Conservation (phyloP, 2,797 vertebrate genomes). For the Antrozous pallidus region DNA sequence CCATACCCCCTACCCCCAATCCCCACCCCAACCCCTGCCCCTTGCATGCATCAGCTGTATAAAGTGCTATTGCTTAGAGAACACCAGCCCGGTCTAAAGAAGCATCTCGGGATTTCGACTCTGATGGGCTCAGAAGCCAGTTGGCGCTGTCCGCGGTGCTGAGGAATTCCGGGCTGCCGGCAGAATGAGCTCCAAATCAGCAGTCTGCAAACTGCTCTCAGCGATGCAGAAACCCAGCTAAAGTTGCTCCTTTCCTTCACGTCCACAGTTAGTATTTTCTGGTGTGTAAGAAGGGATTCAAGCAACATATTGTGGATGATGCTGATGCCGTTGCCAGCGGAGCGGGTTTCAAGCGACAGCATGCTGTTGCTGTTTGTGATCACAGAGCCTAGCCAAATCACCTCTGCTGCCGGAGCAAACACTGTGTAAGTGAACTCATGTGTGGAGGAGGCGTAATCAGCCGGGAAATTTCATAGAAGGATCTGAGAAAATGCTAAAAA, state of each 20-base stretch:
- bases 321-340: constrained; percentile 65
- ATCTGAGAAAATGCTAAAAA: constrained; percentile 77
- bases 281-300: constrained; percentile 65
- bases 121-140: constrained; percentile 61
- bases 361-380: constrained; percentile 76
- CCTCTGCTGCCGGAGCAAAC: constrained; percentile 78
- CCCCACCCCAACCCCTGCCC: not conserved
- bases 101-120: constrained; percentile 60
- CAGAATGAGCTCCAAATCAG: constrained; percentile 70
- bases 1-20: too few relatives aligned
- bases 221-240: constrained; percentile 73
- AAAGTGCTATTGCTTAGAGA: constrained; percentile 62
- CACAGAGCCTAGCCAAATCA: constrained; percentile 74
- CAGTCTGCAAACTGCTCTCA: constrained; percentile 73
- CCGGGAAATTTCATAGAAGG: constrained; percentile 74
- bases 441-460: constrained; percentile 77
- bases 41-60: constrained; percentile 20
- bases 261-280: constrained; percentile 64
- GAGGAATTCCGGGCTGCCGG: constrained; percentile 77
- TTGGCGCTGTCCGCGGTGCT: constrained; percentile 78
- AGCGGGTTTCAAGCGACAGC: constrained; percentile 72
- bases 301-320: constrained; percentile 69
- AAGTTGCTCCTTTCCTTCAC: constrained; percentile 77
- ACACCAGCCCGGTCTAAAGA: constrained; percentile 16
- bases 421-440: constrained; percentile 78